Base-by-base conservation (phyloP, 2,797 vertebrate genomes). In the Morus bassanus region DNA sequence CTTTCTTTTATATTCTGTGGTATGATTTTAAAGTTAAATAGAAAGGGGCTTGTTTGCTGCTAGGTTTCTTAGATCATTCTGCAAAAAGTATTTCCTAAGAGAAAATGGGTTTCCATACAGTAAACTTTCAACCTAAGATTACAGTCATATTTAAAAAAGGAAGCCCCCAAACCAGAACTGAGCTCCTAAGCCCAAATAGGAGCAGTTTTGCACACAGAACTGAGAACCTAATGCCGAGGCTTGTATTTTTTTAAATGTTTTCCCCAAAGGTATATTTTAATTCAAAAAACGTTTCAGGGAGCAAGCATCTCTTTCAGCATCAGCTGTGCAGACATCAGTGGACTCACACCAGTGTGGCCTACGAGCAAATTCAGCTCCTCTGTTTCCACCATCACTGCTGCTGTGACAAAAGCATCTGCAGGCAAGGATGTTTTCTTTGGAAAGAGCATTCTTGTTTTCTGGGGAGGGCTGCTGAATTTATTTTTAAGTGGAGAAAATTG, bases 381-480 rank as follows among this genome's bases (percentile, higher is more conserved):
- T 4, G 1, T 54, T 80, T 46, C 67, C 68, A 75, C 76, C 6
- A 0, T 33, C 2, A 0, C 76, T n/a, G 74, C 82, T 79, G 87
- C 88, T 89, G 83, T n/a, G 85, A 95, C 86, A 93, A 67, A 86
- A 74, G 84, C 87, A 83, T 85, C 81, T 74, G 72, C 53, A 82
- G 90, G 61, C 5, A 0, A 79, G 77, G 85, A 82, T 93, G 80
- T 95, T 96, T 88, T 65, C 85, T 77, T 82, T 91, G 95, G 85
- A 86, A 79, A 56, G 53, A 60, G 45, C 3, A 0, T 37, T 35
- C 59, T 51, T 82, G 3, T 53, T 80, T 86, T 74, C 28, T 76
- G 63, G 80, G 63, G 51, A 88, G 45, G 21, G 56, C 67, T 81
- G 70, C 94, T 80, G 82, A 53, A 80, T 85, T 91, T 79, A 76